These are phyloP conservation scores for Baryphthengus martii DNA, from an alignment of 2,113 vertebrate species.

Conservation along the genomic window DNA sequence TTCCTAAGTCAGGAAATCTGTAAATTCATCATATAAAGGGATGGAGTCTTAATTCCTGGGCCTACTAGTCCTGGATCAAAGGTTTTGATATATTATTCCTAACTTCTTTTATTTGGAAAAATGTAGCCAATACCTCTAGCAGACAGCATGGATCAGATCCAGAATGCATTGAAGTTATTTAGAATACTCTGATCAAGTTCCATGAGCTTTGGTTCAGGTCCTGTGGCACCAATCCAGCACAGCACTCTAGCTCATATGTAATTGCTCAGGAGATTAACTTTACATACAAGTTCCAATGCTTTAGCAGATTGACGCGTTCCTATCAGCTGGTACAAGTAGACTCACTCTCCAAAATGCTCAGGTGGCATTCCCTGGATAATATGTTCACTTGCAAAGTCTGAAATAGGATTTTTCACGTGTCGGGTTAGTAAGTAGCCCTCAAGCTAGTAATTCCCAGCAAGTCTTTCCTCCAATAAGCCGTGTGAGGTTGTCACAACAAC, in stretches of 20 bases:
- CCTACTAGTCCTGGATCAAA: slow-evolving; percentile 41
- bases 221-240: slow-evolving; percentile 23
- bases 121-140: slow-evolving; percentile 56
- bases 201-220: slow-evolving; percentile 44
- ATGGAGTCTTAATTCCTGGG: slow-evolving; percentile 28
- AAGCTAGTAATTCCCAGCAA: not conserved
- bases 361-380: not conserved
- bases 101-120: slow-evolving; percentile 66
- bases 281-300: not conserved
- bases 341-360: not conserved
- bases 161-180: slow-evolving; percentile 58
- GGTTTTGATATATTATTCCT: slow-evolving; percentile 57
- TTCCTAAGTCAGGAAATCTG: slow-evolving; percentile 49
- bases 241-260: not conserved
- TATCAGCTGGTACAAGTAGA: not conserved
- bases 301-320: not conserved
- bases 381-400: not conserved
- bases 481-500: not conserved
- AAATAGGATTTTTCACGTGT: not conserved
- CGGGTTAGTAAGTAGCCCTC: not conserved
- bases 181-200: slow-evolving; percentile 56
- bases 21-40: slow-evolving; percentile 52
- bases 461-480: not conserved
- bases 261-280: slow-evolving; percentile 26
- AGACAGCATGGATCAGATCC: slow-evolving; percentile 53